Evolutionary conservation across 2,113 vertebrate genomes (phyloP), one percentile per base, ranked within the genome.

Genomic region (Perca fluviatilis): DNA sequence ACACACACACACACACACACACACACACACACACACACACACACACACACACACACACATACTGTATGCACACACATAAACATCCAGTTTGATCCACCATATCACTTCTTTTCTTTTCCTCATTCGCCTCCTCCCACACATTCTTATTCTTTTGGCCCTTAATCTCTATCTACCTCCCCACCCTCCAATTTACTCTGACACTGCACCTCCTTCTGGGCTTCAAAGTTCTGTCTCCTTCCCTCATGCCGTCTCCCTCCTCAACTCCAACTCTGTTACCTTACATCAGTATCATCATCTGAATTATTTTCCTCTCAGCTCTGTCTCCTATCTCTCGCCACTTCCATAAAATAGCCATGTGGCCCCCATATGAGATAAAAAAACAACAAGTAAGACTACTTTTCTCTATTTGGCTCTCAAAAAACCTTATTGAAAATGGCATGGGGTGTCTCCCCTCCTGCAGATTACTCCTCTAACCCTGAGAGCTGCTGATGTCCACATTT

Each of bases 191-290:
- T 77, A 74, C 76, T 53, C 74, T 65, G 82, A 86, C 88, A 88
- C 64, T 15, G 16, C 65, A 80, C 73, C 77, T 77, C 89, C 89
- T 86, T 47, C 50, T 83, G 68, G 84, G 81, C 86, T 77, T 66
- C 46, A 5, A 27, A 67, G 67, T 58, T 85, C 30, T 63, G 53
- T 85, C 58, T 81, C 49, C n/a, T 79, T 66, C 65, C 53, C 27
- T 77, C 64, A 27, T 66, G 50, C 75, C 66, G 46, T 71, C 77
- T 33, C 69, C 51, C 36, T 70, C 54, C 64, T 88, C 54, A 79
- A 62, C 72, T 84, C 53, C n/a, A 61, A 62, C 61, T 64, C 73
- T 1, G 50, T 75, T 88, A 43, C 27, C 21, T 80, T 74, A 77
- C 54, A 90, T 91, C 69, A 87, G 14, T 54, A 46, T 88, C 88